Percentiles rank a stretch among this genome's conserved stretches.
phyloP scores from a whole-genome alignment of 2,113 vertebrate genomes.

The Macrotus californicus region DNA sequence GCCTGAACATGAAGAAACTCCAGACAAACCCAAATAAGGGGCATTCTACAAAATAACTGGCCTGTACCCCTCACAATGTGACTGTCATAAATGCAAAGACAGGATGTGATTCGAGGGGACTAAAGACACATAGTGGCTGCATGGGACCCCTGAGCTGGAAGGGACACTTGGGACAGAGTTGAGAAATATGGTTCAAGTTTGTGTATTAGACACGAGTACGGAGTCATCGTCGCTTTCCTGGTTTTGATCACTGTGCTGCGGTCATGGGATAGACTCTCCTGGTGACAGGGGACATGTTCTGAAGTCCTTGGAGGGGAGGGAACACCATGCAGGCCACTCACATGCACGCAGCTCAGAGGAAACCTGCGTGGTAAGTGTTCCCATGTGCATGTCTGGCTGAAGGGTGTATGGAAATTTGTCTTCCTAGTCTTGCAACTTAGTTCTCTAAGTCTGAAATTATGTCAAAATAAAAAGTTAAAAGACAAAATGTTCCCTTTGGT shows the following conservation, averaged over 20 bases:
- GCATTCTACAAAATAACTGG: no score
- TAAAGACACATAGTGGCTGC: rapidly evolving
- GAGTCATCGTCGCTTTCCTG: neutral
- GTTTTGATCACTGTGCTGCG: no score
- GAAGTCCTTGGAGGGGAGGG: neutral
- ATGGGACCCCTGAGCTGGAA: rapidly evolving
- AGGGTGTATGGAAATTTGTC: neutral
- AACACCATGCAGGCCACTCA: neutral
- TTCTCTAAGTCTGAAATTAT: neutral
- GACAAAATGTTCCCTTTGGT: neutral
- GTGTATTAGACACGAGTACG: neutral
- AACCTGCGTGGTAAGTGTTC: rapidly evolving
- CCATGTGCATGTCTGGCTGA: neutral
- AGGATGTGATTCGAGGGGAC: neutral
- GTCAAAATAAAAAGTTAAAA: neutral
- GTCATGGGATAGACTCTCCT: neutral
- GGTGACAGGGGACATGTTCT: no score
- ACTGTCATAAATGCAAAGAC: no score
- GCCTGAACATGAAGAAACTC: neutral
- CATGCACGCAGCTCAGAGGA: neutral
- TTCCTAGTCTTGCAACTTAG: neutral
- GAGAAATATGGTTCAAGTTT: neutral
- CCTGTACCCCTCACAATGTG: no score
- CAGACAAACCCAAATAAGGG: neutral
- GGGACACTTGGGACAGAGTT: neutral